phyloP scores from a whole-genome alignment of 2,797 vertebrate genomes.

The Lerista edwardsae region DNA sequence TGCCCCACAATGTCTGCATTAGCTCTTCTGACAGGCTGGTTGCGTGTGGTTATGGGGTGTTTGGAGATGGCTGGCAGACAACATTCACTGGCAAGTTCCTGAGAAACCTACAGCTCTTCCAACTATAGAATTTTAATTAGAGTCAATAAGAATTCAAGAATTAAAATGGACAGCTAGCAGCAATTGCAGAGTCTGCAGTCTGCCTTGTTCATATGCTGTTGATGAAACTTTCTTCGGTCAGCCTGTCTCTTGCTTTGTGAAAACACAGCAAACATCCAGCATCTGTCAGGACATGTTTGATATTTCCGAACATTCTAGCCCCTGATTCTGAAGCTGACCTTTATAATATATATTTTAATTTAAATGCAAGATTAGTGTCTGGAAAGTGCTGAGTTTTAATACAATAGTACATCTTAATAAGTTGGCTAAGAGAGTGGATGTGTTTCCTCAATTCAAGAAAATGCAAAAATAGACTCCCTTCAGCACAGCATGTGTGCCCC shows the following conservation, averaged over 20 bases:
- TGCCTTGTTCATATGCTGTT: conserved; percentile 42
- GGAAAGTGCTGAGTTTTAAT: neutral
- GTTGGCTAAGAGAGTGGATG: neutral
- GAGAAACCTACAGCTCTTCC: conserved; percentile 65
- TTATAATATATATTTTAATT: neutral
- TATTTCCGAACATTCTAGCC: neutral
- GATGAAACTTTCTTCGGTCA: conserved; percentile 39
- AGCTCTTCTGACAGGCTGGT: conserved; percentile 72
- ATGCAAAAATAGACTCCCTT: neutral
- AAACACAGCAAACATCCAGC: conserved; percentile 4
- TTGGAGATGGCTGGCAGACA: conserved; percentile 76
- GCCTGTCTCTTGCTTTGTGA: neutral
- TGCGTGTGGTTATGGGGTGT: conserved; percentile 76
- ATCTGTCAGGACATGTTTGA: neutral
- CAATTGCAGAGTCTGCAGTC: conserved; percentile 50
- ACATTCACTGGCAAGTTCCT: conserved; percentile 63
- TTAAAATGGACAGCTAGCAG: conserved; percentile 66
- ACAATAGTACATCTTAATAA: accelerated
- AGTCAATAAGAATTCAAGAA: conserved; percentile 64
- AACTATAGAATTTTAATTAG: conserved; percentile 77
- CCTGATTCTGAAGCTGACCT: neutral
- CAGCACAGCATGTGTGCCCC: neutral
- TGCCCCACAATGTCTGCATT: conserved; percentile 73
- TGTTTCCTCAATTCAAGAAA: neutral
- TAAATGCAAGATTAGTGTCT: neutral